Conservation (phyloP, 1,140 invertebrate species). For the Ruditapes philippinarum region DNA sequence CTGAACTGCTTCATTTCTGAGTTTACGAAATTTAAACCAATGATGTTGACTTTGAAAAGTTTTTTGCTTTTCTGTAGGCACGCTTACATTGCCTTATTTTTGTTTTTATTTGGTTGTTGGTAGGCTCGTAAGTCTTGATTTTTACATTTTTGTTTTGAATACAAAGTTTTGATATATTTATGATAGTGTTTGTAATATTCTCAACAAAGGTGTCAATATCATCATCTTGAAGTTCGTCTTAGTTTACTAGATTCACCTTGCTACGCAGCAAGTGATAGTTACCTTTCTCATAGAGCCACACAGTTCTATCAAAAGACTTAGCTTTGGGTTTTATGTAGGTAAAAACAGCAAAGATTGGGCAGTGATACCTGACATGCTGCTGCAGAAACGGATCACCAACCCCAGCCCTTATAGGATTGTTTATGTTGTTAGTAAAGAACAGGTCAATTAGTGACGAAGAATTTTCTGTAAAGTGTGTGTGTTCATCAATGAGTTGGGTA, state of each 20-base stretch:
- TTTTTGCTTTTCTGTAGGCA: not conserved
- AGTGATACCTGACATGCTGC: not conserved
- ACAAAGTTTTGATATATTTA: not conserved
- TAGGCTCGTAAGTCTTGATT: not conserved
- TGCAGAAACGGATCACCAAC: not conserved
- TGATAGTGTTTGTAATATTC: slow-evolving; percentile 2
- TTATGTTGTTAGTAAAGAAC: not conserved
- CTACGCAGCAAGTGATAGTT: too few relatives aligned
- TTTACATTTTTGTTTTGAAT: slow-evolving; percentile 21
- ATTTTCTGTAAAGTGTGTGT: not conserved
- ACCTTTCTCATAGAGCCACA: not conserved
- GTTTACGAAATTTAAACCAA: not conserved
- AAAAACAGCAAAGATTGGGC: not conserved
- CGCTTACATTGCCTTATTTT: not conserved
- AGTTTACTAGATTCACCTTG: slow-evolving; percentile 6
- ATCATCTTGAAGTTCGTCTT: not conserved
- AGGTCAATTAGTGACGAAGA: not conserved
- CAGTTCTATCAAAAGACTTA: not conserved
- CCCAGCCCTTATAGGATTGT: not conserved
- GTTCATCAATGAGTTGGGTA: not conserved
- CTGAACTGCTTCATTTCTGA: not conserved
- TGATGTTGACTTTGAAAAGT: not conserved
- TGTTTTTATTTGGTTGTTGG: not conserved
- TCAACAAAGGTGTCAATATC: not conserved
- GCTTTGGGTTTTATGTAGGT: not conserved